Base-by-base conservation (phyloP, 2,888 invertebrate species). In the Andrena bicolor region DNA sequence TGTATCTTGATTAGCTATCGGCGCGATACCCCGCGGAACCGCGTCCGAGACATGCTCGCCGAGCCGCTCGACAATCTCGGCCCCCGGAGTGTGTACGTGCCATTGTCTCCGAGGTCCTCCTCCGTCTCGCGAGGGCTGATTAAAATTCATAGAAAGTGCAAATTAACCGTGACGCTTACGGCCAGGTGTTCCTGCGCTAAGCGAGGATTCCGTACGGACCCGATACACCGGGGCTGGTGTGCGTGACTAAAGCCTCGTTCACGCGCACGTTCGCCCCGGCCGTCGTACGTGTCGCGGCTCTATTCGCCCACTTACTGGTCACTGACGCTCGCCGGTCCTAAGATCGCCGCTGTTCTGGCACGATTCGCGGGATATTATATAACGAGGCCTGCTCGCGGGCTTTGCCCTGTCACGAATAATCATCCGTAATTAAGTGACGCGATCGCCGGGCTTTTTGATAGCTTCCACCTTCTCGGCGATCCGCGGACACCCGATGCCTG, bases 131-230 rank as follows among this genome's bases (percentile, higher is more conserved):
- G 77, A 83, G 82, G 80, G 82, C 87, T 89, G 86, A 90, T 91
- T 90, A 87, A 91, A 90, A 92, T 90, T 92, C 90, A 90, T 89
- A 85, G 89, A 90, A 88, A 90, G 89, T 90, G 91, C 87, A 88
- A 90, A 91, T 92, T 90, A 91, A 89, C 87, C 88, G 84, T 89
- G 89, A 90, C 89, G 89, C 82, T 85, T 82, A 79, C 86, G 81
- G 86, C 88, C 90, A 90, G 90, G 88, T 90, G 90, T 90, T 90
- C 86, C 85, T 80, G 69, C 51, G 76, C 77, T 69, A 32, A 48
- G 63, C 77, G 58, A 69, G 73, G 72, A 82, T 86, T 84, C 77
- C 69, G 71, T 76, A 72, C 64, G 80, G 71, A 77, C 20, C 60
- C 49, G 51, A 79, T 76, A 71, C 63, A 32, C 58, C 4, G 23